Evolutionary conservation across 2,113 vertebrate genomes (phyloP), one percentile per base, ranked within the genome.

Genomic region (Microcebus jonahi): DNA sequence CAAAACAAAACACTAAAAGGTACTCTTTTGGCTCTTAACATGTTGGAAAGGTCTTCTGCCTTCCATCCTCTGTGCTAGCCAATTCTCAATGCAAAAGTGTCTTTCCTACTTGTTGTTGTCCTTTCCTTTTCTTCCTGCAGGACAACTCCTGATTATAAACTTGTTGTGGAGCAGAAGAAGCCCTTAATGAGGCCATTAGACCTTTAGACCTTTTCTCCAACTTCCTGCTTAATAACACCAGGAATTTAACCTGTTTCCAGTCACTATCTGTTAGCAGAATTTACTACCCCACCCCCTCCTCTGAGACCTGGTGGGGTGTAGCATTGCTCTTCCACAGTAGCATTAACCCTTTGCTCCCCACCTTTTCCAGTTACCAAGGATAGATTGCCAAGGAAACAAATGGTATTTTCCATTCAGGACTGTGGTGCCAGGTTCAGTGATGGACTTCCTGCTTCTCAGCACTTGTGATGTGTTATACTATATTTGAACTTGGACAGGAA

Each of bases 401-500:
- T 94, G 96, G 95, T 96, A 98, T 98, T 98, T 98, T 98, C 98
- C 97, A 97, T 65, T 97, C 48, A 53, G 89, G 83, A 63, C 53
- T 34, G 34, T 71, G 34, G 94, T 95, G 98, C 97, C 98, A 98
- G 97, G 88, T 86, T 80, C 94, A 82, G 92, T 34, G 96, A 95
- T 96, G 97, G 89, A 83, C 98, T 98, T 98, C 97, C 97, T 97
- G 97, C 93, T 95, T 96, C 96, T 97, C 55, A 77, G 87, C 84
- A 71, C 96, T 95, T 97, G 93, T 97, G 97, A 97, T 98, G 92
- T 96, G 96, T 95, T 96, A 96, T 67, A 93, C 98, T 98, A 98
- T 97, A 98, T 98, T 98, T 98, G 98, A 97, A 98, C 97, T 98
- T 97, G 97, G 97, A 98, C 97, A 97, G 98, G 98, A 98, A 98